Conservation (phyloP, 2,797 vertebrate genomes). For the Myotis findleyi region DNA sequence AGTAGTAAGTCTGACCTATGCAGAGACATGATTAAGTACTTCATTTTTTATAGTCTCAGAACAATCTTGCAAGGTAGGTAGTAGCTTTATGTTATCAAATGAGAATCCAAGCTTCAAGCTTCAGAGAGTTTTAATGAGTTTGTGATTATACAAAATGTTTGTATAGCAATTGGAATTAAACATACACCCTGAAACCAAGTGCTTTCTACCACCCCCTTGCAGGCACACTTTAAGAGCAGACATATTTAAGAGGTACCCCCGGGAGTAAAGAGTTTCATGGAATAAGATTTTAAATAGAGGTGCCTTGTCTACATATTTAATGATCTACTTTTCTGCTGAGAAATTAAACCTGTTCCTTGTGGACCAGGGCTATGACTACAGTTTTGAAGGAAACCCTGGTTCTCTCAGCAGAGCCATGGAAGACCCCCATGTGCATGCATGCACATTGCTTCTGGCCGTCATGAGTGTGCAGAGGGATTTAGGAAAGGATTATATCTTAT, state of each 20-base stretch:
- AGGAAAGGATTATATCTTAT: not conserved
- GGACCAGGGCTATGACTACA: accelerated
- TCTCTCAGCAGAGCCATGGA: not conserved
- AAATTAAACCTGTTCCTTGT: not conserved
- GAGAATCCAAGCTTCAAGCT: not conserved
- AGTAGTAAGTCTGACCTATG: not conserved
- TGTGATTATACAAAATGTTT: not conserved
- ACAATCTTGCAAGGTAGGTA: not conserved
- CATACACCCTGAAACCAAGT: not conserved
- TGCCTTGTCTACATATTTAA: not conserved
- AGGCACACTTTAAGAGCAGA: not conserved
- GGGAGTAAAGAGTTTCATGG: not conserved
- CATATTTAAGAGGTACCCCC: not conserved
- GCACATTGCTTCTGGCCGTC: accelerated
- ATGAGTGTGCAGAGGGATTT: not conserved
- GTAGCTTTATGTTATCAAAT: not conserved
- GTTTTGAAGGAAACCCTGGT: not conserved
- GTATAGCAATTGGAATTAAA: not conserved
- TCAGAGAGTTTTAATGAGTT: not conserved
- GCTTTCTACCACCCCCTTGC: not conserved
- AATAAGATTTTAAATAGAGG: not conserved
- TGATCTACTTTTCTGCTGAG: not conserved
- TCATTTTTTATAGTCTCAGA: not conserved
- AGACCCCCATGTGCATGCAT: accelerated
- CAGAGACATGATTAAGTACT: not conserved